phyloP scores from a whole-genome alignment of 2,113 vertebrate species.

The Mormoops blainvillei region DNA sequence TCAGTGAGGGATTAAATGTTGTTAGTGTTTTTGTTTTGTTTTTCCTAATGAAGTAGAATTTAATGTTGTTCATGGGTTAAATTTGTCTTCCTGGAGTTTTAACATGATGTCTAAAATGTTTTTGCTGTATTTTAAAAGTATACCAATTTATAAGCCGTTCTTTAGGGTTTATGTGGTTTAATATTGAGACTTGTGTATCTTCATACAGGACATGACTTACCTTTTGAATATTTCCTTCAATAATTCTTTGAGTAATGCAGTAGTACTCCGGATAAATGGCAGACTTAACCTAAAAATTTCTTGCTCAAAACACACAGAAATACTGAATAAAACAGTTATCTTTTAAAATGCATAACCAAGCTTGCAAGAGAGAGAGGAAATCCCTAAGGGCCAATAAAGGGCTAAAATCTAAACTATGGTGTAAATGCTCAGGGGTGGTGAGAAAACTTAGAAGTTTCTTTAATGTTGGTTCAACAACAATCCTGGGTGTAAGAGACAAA shows the following conservation, averaged over 20 bases:
- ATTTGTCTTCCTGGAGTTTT: conserved; percentile 10
- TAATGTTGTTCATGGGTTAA: neutral
- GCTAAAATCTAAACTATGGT: neutral
- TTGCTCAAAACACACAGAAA: neutral
- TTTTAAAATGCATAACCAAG: neutral
- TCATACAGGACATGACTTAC: neutral
- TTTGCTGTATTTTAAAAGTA: neutral
- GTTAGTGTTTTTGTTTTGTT: neutral
- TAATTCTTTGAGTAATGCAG: neutral
- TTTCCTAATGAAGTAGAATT: neutral
- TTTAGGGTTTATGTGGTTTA: conserved; percentile 32
- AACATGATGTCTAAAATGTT: neutral
- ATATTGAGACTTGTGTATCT: neutral
- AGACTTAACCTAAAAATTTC: neutral
- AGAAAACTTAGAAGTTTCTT: neutral
- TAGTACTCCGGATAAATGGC: neutral
- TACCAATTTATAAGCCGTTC: conserved; percentile 20
- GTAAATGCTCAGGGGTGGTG: neutral
- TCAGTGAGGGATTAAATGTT: neutral
- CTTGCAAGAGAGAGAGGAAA: neutral
- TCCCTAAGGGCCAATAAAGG: neutral
- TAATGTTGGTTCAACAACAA: neutral
- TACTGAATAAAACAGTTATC: neutral
- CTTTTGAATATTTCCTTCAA: neutral
- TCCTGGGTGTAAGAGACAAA: neutral